Evolutionary conservation across 2,888 invertebrate species (phyloP).

Genomic region (Cantharis lateralis): DNA sequence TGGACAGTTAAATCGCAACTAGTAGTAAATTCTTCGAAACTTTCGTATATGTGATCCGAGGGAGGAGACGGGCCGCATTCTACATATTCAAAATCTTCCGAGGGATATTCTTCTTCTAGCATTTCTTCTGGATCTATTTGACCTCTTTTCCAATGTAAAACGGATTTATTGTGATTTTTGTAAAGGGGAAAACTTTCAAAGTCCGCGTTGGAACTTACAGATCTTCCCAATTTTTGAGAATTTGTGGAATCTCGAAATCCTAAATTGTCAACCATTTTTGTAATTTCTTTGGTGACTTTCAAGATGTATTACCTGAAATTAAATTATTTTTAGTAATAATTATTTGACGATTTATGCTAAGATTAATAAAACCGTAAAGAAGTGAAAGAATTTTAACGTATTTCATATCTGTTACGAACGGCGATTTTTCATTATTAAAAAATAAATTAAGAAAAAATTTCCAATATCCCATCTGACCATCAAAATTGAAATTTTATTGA

Average conservation of each 20-base stretch:
- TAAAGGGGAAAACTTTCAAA: slow-evolving; percentile 52
- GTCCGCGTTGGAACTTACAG: slow-evolving; percentile 56
- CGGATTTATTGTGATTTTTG: slow-evolving; percentile 41
- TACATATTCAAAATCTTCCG: slow-evolving; percentile 75
- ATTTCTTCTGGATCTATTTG: slow-evolving; percentile 51
- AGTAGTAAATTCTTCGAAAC: slow-evolving; percentile 70
- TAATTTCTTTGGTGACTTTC: slow-evolving; percentile 24
- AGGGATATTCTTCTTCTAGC: slow-evolving; percentile 71
- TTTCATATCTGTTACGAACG: not conserved
- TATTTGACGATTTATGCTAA: not conserved
- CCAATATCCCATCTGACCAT: no score
- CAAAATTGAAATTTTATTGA: no score
- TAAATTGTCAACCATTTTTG: slow-evolving; percentile 50
- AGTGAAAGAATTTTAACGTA: not conserved
- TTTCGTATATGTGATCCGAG: slow-evolving; percentile 82
- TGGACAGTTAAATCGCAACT: slow-evolving; percentile 72
- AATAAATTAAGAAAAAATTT: no score
- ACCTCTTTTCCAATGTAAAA: slow-evolving; percentile 35
- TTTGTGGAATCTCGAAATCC: slow-evolving; percentile 50
- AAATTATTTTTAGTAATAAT: not conserved
- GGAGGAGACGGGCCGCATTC: slow-evolving; percentile 81
- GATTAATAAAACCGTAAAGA: not conserved
- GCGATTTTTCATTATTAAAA: not conserved
- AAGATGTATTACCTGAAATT: slow-evolving; percentile 31
- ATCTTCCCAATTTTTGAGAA: slow-evolving; percentile 51